Base-by-base conservation (phyloP, 2,888 invertebrate genomes). In the Apodemia zela region DNA sequence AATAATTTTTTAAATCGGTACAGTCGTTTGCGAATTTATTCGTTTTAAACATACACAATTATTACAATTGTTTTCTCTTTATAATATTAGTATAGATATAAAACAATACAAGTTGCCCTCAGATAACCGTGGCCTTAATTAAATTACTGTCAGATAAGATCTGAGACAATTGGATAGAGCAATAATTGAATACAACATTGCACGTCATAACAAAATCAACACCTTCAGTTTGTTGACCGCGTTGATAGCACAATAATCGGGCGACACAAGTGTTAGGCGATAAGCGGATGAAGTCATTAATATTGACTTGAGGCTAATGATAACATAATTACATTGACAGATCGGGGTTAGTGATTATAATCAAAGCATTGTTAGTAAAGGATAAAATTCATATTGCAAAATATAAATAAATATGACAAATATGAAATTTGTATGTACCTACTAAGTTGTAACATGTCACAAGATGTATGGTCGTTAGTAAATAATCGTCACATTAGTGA, bases 71-170 rank as follows among this genome's bases (percentile, higher is more conserved):
- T n/a, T n/a, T n/a, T n/a, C n/a, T n/a, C n/a, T n/a, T n/a, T n/a
- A n/a, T n/a, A n/a, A n/a, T n/a, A n/a, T n/a, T n/a, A n/a, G n/a
- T n/a, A n/a, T n/a, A n/a, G n/a, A n/a, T n/a, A n/a, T n/a, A n/a
- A n/a, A n/a, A n/a, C n/a, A n/a, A n/a, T n/a, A n/a, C n/a, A n/a
- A n/a, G n/a, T 25, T 29, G 49, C 15, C 38, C 49, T 21, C 15
- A 59, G 63, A 63, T 60, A 63, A 60, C 45, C 63, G 60, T 51
- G 63, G 54, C 54, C 63, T 62, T 63, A 59, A 60, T 61, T 63
- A 54, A 47, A 59, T 63, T 57, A 61, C 54, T 59, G 58, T 51
- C 51, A 59, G 64, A 51, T 61, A 65, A 62, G 62, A 63, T 60
- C 65, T 61, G 49, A 51, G 51, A 47, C 57, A 35, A 47, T 59